Percentiles rank a stretch among this genome's conserved stretches.
phyloP scores from a whole-genome alignment of 2,113 vertebrate genomes.

The Excalfactoria chinensis region DNA sequence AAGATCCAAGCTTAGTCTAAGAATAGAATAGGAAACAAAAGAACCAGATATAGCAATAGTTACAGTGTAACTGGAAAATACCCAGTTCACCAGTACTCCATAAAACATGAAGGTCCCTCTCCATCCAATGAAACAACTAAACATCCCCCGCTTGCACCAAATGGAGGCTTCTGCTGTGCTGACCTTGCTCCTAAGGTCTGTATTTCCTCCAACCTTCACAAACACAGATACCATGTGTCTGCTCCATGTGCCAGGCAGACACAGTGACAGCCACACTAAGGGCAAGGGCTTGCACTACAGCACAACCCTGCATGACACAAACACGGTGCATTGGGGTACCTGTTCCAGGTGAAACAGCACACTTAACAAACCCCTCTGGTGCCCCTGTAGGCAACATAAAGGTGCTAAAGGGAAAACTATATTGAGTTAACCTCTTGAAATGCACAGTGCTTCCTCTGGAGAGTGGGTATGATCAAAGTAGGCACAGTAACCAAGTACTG shows the following conservation, averaged over 20 bases:
- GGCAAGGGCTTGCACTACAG: neutral
- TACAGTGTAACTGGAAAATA: neutral
- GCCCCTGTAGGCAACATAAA: neutral
- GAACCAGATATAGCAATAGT: neutral
- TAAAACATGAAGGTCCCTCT: neutral
- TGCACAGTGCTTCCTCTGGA: neutral
- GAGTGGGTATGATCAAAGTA: neutral
- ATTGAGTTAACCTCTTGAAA: neutral
- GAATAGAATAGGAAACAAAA: neutral
- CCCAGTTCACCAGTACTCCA: neutral
- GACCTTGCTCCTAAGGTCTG: neutral
- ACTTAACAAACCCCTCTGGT: neutral
- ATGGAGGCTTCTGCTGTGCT: neutral
- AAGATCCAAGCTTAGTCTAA: neutral
- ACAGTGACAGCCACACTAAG: neutral
- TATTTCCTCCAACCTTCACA: neutral
- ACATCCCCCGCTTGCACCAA: neutral
- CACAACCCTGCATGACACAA: neutral
- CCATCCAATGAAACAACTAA: neutral
- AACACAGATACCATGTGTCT: rapidly evolving
- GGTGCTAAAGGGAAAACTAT: neutral
- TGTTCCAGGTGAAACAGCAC: neutral
- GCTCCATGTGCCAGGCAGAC: neutral
- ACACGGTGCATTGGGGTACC: rapidly evolving
- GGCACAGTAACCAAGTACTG: neutral